These are phyloP conservation scores for Sebastes kiyomatsui DNA, from an alignment of 2,797 vertebrate genomes.

Conservation along the genomic window DNA sequence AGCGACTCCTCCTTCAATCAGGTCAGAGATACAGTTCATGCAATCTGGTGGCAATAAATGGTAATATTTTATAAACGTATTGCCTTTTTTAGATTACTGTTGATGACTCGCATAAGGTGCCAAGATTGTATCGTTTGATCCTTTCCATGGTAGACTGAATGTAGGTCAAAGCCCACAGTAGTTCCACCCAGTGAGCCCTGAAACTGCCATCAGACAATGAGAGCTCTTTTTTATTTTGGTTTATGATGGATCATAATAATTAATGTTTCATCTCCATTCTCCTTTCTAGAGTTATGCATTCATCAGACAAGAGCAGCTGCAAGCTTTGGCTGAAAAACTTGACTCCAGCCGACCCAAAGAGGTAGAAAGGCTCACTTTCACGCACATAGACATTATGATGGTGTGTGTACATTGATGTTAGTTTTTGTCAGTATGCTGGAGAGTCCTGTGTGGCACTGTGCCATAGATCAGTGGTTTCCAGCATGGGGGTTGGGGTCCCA, in stretches of 20 bases:
- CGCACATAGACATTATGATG: background rate
- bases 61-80: background rate
- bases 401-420: background rate
- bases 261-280: conserved; percentile 18
- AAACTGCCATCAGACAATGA: background rate
- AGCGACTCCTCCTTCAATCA: conserved; percentile 95
- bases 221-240: background rate
- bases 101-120: background rate
- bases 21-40: conserved; percentile 69
- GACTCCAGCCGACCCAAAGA: conserved; percentile 90
- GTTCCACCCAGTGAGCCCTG: background rate
- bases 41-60: background rate
- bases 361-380: conserved; percentile 80
- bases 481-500: background rate
- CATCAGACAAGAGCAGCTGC: conserved; percentile 95
- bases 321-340: conserved; percentile 89
- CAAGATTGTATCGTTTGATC: background rate
- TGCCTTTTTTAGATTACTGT: background rate
- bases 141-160: background rate
- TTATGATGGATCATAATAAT: background rate
- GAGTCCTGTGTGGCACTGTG: background rate
- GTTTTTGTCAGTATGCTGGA: background rate
- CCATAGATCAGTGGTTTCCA: background rate
- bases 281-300: conserved; percentile 91
- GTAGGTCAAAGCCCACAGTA: background rate